Conservation (phyloP, 1,140 invertebrate genomes). For the Cyrtorhinus lividipennis region DNA sequence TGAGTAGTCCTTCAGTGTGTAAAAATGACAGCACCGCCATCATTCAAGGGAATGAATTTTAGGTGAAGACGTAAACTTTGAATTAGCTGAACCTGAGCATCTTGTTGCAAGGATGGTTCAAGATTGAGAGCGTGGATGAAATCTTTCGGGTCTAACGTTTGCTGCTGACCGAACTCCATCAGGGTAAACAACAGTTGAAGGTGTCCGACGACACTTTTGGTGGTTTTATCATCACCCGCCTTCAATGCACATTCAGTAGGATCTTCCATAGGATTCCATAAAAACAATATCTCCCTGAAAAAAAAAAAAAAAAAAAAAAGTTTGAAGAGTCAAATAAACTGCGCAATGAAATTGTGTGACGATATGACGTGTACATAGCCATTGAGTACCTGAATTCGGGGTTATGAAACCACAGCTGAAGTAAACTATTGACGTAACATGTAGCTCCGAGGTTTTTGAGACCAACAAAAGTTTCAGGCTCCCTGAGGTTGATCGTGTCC, state of each 20-base stretch:
- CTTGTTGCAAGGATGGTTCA: constrained; percentile 47
- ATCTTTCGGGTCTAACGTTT: constrained; percentile 44
- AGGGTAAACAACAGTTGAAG: constrained; percentile 52
- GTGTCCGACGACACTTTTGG: constrained; percentile 39
- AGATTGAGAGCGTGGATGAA: constrained; percentile 47
- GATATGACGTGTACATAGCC: no score
- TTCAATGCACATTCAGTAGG: constrained; percentile 30
- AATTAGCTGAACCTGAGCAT: constrained; percentile 34
- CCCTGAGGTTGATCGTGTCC: constrained; percentile 37
- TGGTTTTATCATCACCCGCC: constrained; percentile 26
- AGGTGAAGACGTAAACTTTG: no score
- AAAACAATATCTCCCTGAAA: constrained; percentile 42
- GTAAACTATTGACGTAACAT: constrained; percentile 57
- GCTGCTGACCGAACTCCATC: constrained; percentile 42
- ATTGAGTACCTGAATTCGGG: constrained; percentile 43
- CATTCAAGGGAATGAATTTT: no score
- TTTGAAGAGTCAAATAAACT: background rate
- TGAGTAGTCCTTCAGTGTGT: no score
- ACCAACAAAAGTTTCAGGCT: constrained; percentile 40
- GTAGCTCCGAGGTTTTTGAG: constrained; percentile 57
- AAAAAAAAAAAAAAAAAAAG: constrained; percentile 19
- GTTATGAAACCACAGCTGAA: constrained; percentile 62
- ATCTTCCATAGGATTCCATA: constrained; percentile 43
- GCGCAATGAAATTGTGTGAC: background rate
- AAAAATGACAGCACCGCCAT: no score